Base-by-base conservation (phyloP, 2,113 vertebrate genomes). In the Microcebus jonahi region DNA sequence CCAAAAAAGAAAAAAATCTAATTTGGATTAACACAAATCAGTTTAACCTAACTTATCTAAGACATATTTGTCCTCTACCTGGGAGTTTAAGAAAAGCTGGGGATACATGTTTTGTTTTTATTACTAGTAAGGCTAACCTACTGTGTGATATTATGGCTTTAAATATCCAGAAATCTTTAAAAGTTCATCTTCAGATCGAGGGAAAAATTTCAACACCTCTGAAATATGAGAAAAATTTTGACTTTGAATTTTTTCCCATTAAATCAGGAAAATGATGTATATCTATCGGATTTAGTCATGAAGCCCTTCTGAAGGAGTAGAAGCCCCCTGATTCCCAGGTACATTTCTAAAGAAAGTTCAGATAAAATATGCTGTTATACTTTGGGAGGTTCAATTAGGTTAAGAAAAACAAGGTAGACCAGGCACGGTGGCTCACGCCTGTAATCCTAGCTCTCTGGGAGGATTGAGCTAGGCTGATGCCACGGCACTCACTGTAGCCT, bases 41-140 rank as follows among this genome's bases (percentile, higher is more conserved):
- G 25, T 86, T 95, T 90, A 90, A 76, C n/a, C 36, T 45, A 80
- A 67, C 21, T 79, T 71, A 70, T 48, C 71, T 84, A 48, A 90
- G 81, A 86, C 10, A 3, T 45, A 84, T 87, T 71, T 57, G 55
- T 80, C 73, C 45, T 86, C 50, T 48, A 86, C 15, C 21, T 57
- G n/a, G 29, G 8, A 81, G 45, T 86, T 67, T 29, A 80, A 65
- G n/a, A 63, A 57, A 87, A 57, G 45, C n/a, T 68, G 31, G 63
- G n/a, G 13, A 31, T 17, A 17, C n/a, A 55, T 61, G 25, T 67
- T 63, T 65, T 83, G 27, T 48, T 67, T 67, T 85, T 75, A 61
- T 87, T 75, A 90, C 34, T 29, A 45, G 71, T 83, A 83, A 83
- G 20, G 8, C 14, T 39, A 94, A 91, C 83, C 50, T 59, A 70